Base-by-base conservation (phyloP, 2,888 invertebrate genomes). In the Dinocampus coccinellae region DNA sequence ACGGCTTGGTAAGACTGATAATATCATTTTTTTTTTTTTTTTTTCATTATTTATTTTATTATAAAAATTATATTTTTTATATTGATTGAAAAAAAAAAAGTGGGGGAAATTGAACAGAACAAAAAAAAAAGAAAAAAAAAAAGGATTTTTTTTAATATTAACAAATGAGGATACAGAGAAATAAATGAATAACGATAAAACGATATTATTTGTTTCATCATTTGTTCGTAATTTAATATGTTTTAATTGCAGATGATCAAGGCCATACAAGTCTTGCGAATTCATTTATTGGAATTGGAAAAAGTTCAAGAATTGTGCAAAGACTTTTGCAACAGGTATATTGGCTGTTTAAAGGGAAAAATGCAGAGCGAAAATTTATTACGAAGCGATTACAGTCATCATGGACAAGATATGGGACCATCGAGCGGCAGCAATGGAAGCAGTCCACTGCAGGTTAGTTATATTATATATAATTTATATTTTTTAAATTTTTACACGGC, bases 221-320 rank as follows among this genome's bases (percentile, higher is more conserved):
- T 52, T 22, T 55, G 9, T 66, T 55, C 70, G 64, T 47, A 63
- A 39, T 60, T 70, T 69, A 36, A 69, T 68, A 57, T 47, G 1
- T 16, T 55, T 55, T 4, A 61, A 79, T 83, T 83, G 20, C 88
- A 94, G 94, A 94, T 95, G 94, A 92, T 95, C 77, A 94, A 94
- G 89, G 93, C 94, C 66, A 93, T 96, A 83, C 95, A 97, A 91
- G 97, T 97, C 75, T 89, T 97, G 76, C 90, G 97, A 83, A 97
- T 97, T 87, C 97, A 97, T 88, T 90, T 97, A 62, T 88, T 97
- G 78, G 97, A 97, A 87, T 88, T 97, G 85, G 96, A 97, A 88
- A 97, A 97, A 88, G 97, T 97, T 16, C 96, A 97, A 88, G 97
- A 97, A 88, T 86, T 97, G 81, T 97, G 97, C 89, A 94, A 96